Evolutionary conservation across 2,797 vertebrate species (phyloP).

Genomic region (Tinamus major): DNA sequence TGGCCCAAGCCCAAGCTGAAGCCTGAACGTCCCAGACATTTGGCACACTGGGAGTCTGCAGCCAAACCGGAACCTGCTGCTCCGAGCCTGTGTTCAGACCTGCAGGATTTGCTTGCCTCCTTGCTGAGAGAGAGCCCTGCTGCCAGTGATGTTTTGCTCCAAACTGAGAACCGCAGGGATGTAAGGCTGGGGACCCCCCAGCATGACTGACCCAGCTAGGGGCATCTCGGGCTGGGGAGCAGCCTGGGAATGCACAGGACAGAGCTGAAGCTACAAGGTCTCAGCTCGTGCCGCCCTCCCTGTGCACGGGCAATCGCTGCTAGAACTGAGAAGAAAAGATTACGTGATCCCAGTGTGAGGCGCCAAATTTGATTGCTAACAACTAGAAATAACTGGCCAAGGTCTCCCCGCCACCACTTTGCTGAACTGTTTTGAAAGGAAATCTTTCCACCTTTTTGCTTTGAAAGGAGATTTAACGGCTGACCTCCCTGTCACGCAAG

Average conservation of each 20-base stretch:
- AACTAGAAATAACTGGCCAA: neutral
- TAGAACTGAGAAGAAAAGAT: neutral
- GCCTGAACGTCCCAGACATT: neutral
- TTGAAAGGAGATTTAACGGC: constrained; percentile 52
- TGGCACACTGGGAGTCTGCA: neutral
- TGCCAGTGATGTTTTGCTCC: neutral
- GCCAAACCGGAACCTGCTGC: neutral
- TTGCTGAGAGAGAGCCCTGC: neutral
- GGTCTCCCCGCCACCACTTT: rapidly evolving
- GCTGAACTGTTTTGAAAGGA: constrained; percentile 18
- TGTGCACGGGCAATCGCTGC: neutral
- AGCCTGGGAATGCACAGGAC: neutral
- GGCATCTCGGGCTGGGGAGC: neutral
- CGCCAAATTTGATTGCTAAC: neutral
- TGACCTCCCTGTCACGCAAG: constrained; percentile 27
- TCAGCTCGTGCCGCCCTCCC: neutral
- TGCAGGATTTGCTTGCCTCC: neutral
- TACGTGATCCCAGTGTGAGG: neutral
- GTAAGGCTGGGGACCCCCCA: rapidly evolving
- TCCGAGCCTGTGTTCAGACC: neutral
- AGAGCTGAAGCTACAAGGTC: rapidly evolving
- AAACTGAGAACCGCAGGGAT: neutral
- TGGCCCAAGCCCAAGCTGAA: neutral
- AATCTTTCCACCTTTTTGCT: constrained; percentile 64
- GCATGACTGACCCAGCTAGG: neutral